Conservation (phyloP, 2,113 vertebrate species). For the Eudyptes chrysolophus region DNA sequence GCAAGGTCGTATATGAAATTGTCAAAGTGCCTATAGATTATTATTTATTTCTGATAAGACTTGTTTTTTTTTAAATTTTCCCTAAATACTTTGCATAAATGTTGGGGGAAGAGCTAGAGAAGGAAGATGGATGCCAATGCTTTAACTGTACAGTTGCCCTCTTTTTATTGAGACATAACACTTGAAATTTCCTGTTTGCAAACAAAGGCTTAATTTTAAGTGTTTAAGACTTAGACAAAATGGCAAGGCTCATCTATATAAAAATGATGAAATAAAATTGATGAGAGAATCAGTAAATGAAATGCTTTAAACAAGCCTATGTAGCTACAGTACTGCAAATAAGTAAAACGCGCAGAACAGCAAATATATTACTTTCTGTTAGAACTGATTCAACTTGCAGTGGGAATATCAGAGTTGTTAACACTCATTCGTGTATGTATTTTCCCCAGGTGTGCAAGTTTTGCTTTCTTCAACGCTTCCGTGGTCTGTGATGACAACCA, state of each 20-base stretch:
- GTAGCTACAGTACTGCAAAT: not conserved
- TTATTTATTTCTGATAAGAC: not conserved
- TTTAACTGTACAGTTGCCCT: not conserved
- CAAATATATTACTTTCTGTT: not conserved
- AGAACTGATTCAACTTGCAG: not conserved
- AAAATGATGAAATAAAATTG: not conserved
- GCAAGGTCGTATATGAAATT: not conserved
- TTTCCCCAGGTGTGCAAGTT: constrained; percentile 61
- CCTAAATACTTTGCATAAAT: not conserved
- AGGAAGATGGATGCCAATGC: not conserved
- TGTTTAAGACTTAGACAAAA: not conserved
- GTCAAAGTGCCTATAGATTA: not conserved
- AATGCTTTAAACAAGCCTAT: not conserved
- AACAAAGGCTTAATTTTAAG: not conserved
- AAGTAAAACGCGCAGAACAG: not conserved
- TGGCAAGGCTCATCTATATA: not conserved
- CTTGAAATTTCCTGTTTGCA: not conserved
- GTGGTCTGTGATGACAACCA: not conserved
- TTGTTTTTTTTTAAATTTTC: no score
- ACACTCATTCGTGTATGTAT: fast-evolving
- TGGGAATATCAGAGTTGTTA: not conserved
- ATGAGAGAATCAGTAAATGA: not conserved
- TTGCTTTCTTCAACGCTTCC: constrained; percentile 21
- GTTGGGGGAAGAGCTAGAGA: not conserved
- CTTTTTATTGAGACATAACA: not conserved